Percentiles rank a stretch among this genome's conserved stretches.
These are phyloP conservation scores for Oophaga pumilio DNA, from an alignment of 2,113 vertebrate species.

Conservation along the genomic window DNA sequence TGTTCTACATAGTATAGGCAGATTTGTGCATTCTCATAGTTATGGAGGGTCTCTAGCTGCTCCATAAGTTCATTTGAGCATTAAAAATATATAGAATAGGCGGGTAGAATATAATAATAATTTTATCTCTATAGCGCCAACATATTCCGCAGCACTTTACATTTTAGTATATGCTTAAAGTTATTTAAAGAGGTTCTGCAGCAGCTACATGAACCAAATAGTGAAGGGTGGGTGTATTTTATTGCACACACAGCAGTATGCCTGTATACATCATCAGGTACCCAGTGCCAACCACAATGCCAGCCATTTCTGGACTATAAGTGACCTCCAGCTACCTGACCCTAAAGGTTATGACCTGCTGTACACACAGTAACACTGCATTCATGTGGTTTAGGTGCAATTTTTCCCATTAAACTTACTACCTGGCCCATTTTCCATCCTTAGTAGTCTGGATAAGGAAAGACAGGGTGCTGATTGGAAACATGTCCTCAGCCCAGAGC, in stretches of 20 bases:
- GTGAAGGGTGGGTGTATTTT: too few species aligned
- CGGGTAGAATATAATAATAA: too few species aligned
- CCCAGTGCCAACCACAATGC: background rate
- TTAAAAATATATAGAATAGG: too few species aligned
- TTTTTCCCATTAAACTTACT: slow-evolving; percentile 43
- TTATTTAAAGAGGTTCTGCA: background rate
- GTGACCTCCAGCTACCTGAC: background rate
- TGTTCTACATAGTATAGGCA: background rate
- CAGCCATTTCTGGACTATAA: background rate
- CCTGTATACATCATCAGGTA: too few species aligned
- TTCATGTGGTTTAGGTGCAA: background rate
- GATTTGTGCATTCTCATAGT: background rate
- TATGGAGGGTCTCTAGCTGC: slow-evolving; percentile 40
- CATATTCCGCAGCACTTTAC: too few species aligned
- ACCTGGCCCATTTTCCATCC: slow-evolving; percentile 49
- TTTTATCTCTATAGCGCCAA: too few species aligned
- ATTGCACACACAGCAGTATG: background rate
- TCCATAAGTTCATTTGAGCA: background rate
- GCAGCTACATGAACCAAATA: background rate
- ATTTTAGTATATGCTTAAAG: background rate
- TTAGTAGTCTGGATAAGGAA: slow-evolving; percentile 21
- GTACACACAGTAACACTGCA: slow-evolving; percentile 9
- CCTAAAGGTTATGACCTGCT: background rate
- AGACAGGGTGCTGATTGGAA: slow-evolving; percentile 59
- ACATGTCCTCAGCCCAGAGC: slow-evolving; percentile 35